Evolutionary conservation across 1,140 invertebrate species (phyloP), one percentile per base, ranked within the genome.

Genomic region (Brachionus plicatilis): DNA sequence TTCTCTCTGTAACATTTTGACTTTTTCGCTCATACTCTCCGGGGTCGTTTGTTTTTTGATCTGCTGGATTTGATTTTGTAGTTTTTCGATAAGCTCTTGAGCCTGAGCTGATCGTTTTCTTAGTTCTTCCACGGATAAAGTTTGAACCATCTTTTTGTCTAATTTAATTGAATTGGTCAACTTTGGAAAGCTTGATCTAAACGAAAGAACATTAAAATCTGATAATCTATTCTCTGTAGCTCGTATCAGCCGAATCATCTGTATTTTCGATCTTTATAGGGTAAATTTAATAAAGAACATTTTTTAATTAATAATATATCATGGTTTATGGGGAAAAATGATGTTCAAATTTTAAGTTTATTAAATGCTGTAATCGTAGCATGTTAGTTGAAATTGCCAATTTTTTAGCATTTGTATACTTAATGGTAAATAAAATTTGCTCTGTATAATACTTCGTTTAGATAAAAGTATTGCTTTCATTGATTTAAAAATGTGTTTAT

Each of bases 61-160:
- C 29, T 82, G 79, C 8, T 82, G 2, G n/a, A 83, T 83, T 68
- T 68, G 65, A 4, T 53, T 68, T 83, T 70, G 20, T 70, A 83
- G 70, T 56, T 83, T 68, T 11, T 83, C 47, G 14, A 83, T 83
- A 5, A 68, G 37, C 37, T 83, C 65, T 65, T 70, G 29, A 41
- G 82, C 82, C 70, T 68, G 60, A 56, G 27, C 33, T 33, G 82
- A 68, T 47, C 60, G 53, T 50, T 83, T 5, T 12, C 29, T 53
- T 53, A 83, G 43, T 37, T 53, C 27, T 12, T 83, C 82, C 0
- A 83, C 24, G 4, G 60, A 43, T 68, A 82, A 45, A 29, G 43
- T 76, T 50, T 76, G 41, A 5, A 60, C 65, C 79, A 82, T 82
- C 43, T 65, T 82, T 65, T 68, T 82, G 20, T 37, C 43, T 60